Evolutionary conservation across 2,113 vertebrate genomes (phyloP).

Genomic region (Lucifuga dentata): DNA sequence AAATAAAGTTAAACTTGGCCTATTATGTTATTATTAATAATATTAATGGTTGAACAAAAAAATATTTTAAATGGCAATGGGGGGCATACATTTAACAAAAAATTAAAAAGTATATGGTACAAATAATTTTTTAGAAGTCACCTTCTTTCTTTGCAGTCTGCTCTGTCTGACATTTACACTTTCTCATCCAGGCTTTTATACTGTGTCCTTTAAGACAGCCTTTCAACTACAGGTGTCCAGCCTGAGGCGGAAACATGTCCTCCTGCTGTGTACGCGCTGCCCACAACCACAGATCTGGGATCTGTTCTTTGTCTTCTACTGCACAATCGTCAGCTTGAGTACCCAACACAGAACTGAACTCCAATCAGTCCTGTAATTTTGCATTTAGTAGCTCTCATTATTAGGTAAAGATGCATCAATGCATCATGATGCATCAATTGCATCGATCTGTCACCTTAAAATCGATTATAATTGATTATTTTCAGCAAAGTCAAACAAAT

Average conservation of each 20-base stretch:
- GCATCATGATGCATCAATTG: too few relatives aligned
- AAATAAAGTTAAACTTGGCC: too few relatives aligned
- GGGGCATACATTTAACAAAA: not conserved
- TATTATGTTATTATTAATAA: too few relatives aligned
- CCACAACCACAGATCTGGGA: conserved; percentile 36
- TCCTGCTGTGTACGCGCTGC: conserved; percentile 47
- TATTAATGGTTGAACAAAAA: too few relatives aligned
- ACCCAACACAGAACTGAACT: conserved; percentile 4
- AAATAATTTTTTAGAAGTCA: not conserved
- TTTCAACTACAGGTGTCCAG: conserved; percentile 59
- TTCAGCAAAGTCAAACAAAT: too few relatives aligned
- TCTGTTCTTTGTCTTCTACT: conserved; percentile 34
- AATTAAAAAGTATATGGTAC: too few relatives aligned
- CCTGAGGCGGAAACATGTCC: conserved; percentile 65
- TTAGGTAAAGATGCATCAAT: too few relatives aligned
- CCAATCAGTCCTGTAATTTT: conserved; percentile 12
- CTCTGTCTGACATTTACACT: conserved; percentile 31
- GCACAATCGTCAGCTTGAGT: conserved; percentile 18
- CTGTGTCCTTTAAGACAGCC: conserved; percentile 55
- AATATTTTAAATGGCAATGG: too few relatives aligned
- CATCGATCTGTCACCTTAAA: too few relatives aligned
- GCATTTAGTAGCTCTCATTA: conserved; percentile 6
- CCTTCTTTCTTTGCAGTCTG: not conserved
- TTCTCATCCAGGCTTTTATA: conserved; percentile 43
- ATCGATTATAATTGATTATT: too few relatives aligned